Evolutionary conservation across 2,888 invertebrate species (phyloP).

Genomic region (Hyposoter dolosus): DNA sequence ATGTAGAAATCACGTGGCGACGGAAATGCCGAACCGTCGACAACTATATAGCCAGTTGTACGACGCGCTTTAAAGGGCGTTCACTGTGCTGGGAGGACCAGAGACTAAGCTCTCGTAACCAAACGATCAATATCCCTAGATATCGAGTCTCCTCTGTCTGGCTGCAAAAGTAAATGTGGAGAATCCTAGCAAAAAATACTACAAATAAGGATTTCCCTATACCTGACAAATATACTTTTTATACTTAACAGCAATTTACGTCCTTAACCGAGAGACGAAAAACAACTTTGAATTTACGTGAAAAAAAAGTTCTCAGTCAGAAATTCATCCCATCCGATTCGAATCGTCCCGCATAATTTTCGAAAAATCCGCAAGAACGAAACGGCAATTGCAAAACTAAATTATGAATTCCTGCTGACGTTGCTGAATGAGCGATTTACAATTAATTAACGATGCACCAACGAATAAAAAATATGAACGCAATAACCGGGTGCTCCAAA

Average conservation of each 20-base stretch:
- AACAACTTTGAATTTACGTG: not conserved
- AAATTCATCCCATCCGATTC: not conserved
- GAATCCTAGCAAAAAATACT: not conserved
- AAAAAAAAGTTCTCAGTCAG: not conserved
- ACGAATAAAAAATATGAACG: not conserved
- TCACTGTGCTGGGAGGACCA: slow-evolving; percentile 58
- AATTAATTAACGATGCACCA: not conserved
- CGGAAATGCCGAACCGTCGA: slow-evolving; percentile 62
- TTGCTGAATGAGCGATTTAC: slow-evolving; percentile 4
- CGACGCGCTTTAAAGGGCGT: slow-evolving; percentile 63
- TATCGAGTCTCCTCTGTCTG: slow-evolving; percentile 63
- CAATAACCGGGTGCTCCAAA: slow-evolving; percentile 24
- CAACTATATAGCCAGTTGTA: slow-evolving; percentile 24
- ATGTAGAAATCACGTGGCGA: slow-evolving; percentile 62
- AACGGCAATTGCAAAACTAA: not conserved
- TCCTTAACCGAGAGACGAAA: no score
- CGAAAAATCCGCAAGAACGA: not conserved
- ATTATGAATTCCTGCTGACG: not conserved
- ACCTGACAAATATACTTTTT: not conserved
- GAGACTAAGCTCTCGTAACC: slow-evolving; percentile 32
- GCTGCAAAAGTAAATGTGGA: not conserved
- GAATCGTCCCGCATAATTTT: not conserved
- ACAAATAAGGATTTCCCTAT: not conserved
- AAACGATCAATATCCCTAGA: slow-evolving; percentile 66
- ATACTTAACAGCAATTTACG: not conserved